These are phyloP conservation scores for Plecotus auritus DNA, from an alignment of 2,113 vertebrate species.

Conservation along the genomic window DNA sequence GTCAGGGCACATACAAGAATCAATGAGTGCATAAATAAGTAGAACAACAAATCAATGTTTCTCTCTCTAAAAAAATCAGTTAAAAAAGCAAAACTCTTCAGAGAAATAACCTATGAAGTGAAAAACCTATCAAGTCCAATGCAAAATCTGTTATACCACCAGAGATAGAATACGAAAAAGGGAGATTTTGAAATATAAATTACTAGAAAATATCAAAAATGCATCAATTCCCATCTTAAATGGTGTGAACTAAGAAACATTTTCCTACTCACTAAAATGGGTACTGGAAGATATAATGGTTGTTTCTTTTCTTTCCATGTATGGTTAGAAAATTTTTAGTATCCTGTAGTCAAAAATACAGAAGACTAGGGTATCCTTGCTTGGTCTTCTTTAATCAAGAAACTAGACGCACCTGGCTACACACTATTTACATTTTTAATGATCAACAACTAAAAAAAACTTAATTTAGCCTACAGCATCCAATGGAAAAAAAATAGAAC, in stretches of 20 bases:
- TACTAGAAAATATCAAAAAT: conserved; percentile 7
- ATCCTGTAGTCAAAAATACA: not conserved
- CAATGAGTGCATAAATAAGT: no score
- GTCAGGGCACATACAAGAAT: no score
- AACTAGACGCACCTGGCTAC: not conserved
- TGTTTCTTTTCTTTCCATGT: not conserved
- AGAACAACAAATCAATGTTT: no score
- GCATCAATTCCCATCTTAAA: not conserved
- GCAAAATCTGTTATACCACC: not conserved
- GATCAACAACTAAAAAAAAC: not conserved
- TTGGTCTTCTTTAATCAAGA: not conserved
- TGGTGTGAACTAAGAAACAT: not conserved
- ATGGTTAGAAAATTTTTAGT: not conserved
- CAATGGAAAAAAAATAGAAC: not conserved
- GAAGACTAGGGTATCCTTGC: not conserved
- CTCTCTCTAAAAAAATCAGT: no score
- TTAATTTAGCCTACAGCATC: not conserved
- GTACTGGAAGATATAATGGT: not conserved
- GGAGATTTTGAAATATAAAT: not conserved
- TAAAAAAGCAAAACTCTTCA: not conserved
- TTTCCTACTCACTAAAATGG: not conserved
- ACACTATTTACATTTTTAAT: not conserved
- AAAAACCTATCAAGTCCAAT: not conserved
- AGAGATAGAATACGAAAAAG: not conserved
- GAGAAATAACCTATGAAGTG: not conserved